Evolutionary conservation across 1,140 invertebrate species (phyloP), one percentile per base, ranked within the genome.

Genomic region (Nylanderia fulva): DNA sequence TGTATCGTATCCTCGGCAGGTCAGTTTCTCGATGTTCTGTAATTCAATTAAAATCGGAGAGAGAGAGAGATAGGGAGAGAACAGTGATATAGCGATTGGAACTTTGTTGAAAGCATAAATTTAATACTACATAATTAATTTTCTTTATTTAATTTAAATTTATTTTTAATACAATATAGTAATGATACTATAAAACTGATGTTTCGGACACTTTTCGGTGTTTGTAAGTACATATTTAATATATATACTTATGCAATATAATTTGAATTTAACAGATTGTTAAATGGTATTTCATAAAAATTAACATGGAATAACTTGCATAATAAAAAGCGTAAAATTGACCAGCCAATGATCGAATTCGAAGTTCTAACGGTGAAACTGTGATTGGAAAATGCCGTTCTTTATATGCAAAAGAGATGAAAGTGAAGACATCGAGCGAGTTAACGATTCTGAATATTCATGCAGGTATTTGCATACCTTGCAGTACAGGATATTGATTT

Each of bases 391-490:
- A 80, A 58, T 56, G 36, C 24, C 36, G 21, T 29, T 36, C 24
- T 82, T 42, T 82, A 45, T 42, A 71, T 72, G 48, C 36, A 24
- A 58, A 82, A 60, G 66, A 71, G 48, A 69, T 29, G 66, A 80
- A 82, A 82, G 77, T 72, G 52, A 82, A 82, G 77, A 82, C 36
- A 24, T 71, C 9, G 77, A 42, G 64, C 63, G 64, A 56, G n/a
- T 7, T 71, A n/a, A 52, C 36, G 52, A 42, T 33, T 45, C 52
- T 82, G 77, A 82, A 82, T 82, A 82, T 82, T 82, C 66, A 82
- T 82, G 71, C 66, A 13, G 1, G 13, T 15, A 58, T 82, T 82
- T 82, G 36, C 77, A 82, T 82, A 71, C 24, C 66, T 82, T 36
- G 61, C n/a, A 7, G 13, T 33, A 33, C n/a, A 29, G 21, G 13